Evolutionary conservation across 2,888 invertebrate genomes (phyloP), one percentile per base, ranked within the genome.

Genomic region (Coecobrya sp.): DNA sequence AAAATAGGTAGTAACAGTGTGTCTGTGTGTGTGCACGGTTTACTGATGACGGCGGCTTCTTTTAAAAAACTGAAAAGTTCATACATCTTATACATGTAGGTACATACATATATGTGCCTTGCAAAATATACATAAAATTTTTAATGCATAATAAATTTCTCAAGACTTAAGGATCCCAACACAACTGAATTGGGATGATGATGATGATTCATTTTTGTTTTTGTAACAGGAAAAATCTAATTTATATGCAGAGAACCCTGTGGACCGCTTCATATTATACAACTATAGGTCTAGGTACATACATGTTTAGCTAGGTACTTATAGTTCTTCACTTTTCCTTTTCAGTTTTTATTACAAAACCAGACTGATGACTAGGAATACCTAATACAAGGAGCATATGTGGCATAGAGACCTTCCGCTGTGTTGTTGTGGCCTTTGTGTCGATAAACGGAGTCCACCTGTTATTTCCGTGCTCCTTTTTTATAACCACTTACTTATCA

Each of bases 221-320:
- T 30, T 84, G 62, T 42, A 42, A 70, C 8, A 65, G 30, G 42
- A 86, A 86, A 86, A 86, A 49, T 86, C 70, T 86, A 86, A 86
- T 86, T 86, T 86, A 86, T 86, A 86, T 86, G 86, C 86, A 86
- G 86, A 62, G 81, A 59, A 19, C 81, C 81, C 81, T 59, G 81
- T 81, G 81, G 81, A 81, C 81, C 16, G n/a, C 36, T 25, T 49
- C 49, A 22, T 22, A 22, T 42, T 25, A 42, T 73, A 70, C 30
- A 10, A 11, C 4, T n/a, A 55, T 27, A 0, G 1, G 27, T 65
- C 13, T 11, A 25, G 25, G 65, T 65, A 65, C 30, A 25, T 13
- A 27, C 22, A 52, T 2, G 49, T 25, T 8, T 42, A n/a, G 55
- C 2, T 62, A 79, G 79, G 42, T 42, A n/a, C 7, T 11, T 27